Base-by-base conservation (phyloP, 2,797 vertebrate genomes). In the Lithobates pipiens region DNA sequence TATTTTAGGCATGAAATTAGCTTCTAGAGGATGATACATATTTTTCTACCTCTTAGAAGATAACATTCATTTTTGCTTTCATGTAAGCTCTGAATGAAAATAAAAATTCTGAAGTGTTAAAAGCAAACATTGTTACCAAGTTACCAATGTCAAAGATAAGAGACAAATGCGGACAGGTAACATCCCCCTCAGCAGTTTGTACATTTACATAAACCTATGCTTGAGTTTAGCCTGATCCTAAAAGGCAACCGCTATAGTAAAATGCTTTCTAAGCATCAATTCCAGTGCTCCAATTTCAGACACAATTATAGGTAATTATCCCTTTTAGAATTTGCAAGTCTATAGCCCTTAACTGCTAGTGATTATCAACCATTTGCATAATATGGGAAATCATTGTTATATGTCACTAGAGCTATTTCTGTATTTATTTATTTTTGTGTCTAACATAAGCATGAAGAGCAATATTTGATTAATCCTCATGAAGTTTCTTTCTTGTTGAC, bases 131-230 rank as follows among this genome's bases (percentile, higher is more conserved):
- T 69, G 73, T 34, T 76, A 50, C 29, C 63, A 69, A 68, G 63
- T 68, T 68, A 68, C 39, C 39, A 68, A 75, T 75, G 61, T 68
- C 23, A 76, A 61, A 16, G 63, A 76, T 75, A 77, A 77, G 76
- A 63, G 32, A 46, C 44, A 46, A 46, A 18, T 63, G 9, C 34
- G 67, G 57, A 39, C 34, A 69, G 73, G 32, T 50, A 65, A 69
- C n/a, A 23, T 76, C 10, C 21, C 68, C 36, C 16, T 46, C 29
- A 36, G 65, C 44, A 16, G 61, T 27, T 54, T 69, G 46, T 76
- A 25, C 42, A 76, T 39, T 46, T 68, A 57, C 36, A 69, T 70
- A 27, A 39, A 7, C 63, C 68, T 67, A 46, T 21, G n/a, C 29
- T 36, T 10, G 50, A 68, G 46, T 67, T 75, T 23, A 46, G 15